Evolutionary conservation across 1,140 invertebrate genomes (phyloP).

Genomic region (Papilio aristodemus): DNA sequence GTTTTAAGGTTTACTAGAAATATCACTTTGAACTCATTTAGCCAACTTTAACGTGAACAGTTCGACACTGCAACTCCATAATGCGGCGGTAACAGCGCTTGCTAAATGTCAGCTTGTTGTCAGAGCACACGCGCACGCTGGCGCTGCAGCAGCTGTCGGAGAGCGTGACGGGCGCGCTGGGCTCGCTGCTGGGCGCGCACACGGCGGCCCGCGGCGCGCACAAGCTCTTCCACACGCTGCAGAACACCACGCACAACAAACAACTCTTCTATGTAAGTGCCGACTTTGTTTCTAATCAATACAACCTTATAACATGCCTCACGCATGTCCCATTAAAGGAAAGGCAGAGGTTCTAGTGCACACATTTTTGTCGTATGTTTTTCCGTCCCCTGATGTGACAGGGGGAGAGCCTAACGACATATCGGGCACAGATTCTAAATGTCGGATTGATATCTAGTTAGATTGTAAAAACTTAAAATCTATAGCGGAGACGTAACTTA

Average conservation of each 20-base stretch:
- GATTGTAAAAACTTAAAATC: too few species aligned
- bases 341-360: too few species aligned
- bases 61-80: background rate
- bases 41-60: background rate
- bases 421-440: too few species aligned
- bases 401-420: too few species aligned
- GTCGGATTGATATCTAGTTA: too few species aligned
- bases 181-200: constrained; percentile 91
- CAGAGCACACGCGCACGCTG: constrained; percentile 82
- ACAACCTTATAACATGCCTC: constrained; percentile 1
- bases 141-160: constrained; percentile 85
- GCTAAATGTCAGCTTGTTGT: background rate
- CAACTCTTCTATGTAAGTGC: constrained; percentile 94
- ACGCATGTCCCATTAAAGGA: too few species aligned
- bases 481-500: too few species aligned
- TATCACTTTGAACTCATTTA: too few species aligned
- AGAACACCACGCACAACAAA: constrained; percentile 93
- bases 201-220: constrained; percentile 90
- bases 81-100: background rate
- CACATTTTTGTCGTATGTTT: too few species aligned
- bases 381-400: too few species aligned
- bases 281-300: too few species aligned
- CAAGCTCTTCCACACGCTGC: constrained; percentile 93
- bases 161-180: constrained; percentile 89
- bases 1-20: too few species aligned